These are phyloP conservation scores for Lanius ludovicianus DNA, from an alignment of 2,113 vertebrate species.

Conservation along the genomic window DNA sequence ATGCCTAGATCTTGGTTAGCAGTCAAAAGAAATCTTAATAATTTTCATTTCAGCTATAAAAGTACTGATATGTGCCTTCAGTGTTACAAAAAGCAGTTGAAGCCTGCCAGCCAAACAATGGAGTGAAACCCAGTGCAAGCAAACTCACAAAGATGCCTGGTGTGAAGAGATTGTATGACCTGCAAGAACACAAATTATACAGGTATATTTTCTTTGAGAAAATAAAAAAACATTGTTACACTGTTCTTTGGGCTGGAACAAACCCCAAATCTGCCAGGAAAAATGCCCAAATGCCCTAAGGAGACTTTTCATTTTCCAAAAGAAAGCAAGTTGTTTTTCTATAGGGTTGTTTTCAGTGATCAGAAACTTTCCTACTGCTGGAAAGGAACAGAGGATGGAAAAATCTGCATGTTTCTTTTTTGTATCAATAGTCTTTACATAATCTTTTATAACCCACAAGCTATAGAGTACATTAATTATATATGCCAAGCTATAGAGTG, in stretches of 20 bases:
- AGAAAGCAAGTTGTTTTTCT: background rate
- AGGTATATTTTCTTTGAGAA: conserved; percentile 28
- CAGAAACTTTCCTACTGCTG: background rate
- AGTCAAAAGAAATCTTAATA: conserved; percentile 13
- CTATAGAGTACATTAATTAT: background rate
- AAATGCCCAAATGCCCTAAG: background rate
- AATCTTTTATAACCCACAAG: background rate
- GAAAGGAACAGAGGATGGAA: background rate
- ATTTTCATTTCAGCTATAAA: conserved; percentile 20
- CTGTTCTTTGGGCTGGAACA: background rate
- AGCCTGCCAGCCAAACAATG: conserved; percentile 35
- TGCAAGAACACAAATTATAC: background rate
- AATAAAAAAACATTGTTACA: background rate
- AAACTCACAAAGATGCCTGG: conserved; percentile 24
- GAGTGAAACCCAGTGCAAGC: background rate
- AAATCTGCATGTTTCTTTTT: background rate
- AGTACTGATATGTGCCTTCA: background rate
- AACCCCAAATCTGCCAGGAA: background rate
- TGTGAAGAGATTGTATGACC: conserved; percentile 11
- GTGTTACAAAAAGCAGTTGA: background rate
- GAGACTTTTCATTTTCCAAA: background rate
- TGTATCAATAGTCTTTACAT: background rate
- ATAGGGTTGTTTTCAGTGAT: background rate
- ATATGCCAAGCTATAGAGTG: background rate
- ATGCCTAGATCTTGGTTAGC: background rate